These are phyloP conservation scores for Kryptolebias marmoratus DNA, from an alignment of 2,113 vertebrate genomes.

Conservation along the genomic window DNA sequence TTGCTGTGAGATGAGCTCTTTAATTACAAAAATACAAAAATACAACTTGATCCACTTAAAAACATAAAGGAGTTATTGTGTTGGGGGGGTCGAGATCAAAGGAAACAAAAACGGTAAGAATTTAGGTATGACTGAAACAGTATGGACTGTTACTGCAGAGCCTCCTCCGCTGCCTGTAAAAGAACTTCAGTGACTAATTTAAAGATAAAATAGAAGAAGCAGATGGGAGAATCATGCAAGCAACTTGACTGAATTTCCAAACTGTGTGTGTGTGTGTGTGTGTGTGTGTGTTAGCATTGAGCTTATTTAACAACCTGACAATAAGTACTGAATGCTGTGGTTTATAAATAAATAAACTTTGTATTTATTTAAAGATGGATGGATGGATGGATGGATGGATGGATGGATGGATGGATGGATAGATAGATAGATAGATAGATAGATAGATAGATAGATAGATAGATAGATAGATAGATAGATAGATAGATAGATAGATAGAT, in stretches of 20 bases:
- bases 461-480: too few species aligned
- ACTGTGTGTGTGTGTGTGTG: too few species aligned
- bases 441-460: too few species aligned
- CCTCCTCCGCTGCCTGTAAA: neutral
- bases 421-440: too few species aligned
- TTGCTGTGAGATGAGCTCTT: neutral
- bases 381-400: too few species aligned
- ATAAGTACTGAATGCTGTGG: too few species aligned
- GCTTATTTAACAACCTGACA: too few species aligned
- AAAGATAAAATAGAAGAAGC: neutral
- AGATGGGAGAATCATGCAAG: neutral
- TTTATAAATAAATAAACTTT: too few species aligned
- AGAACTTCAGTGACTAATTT: neutral
- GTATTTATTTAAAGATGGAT: too few species aligned
- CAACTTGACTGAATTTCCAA: neutral
- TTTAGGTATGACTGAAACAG: neutral
- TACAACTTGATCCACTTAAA: neutral
- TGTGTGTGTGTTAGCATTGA: neutral
- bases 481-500: too few species aligned
- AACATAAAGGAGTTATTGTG: neutral
- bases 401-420: too few species aligned
- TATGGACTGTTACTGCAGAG: neutral
- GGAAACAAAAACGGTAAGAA: neutral
- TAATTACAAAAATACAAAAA: constrained; percentile 25
- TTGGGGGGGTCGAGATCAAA: neutral